Evolutionary conservation across 2,113 vertebrate species (phyloP).

Genomic region (Taurulus bubalis): DNA sequence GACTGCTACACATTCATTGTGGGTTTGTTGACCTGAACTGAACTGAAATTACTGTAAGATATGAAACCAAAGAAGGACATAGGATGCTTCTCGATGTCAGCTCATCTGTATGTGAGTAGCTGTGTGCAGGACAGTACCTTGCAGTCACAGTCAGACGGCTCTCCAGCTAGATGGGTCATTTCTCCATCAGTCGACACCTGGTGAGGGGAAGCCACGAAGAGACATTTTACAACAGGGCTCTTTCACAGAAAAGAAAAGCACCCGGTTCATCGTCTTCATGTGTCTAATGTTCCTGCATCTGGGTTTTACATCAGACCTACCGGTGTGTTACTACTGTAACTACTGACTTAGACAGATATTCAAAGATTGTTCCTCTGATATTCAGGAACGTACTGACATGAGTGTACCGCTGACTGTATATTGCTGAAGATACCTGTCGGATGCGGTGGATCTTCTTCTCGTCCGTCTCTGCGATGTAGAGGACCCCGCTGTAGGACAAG

Average conservation of each 20-base stretch:
- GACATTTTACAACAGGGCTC: not conserved
- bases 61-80: not conserved
- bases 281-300: not conserved
- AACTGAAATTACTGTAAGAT: not conserved
- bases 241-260: not conserved
- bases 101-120: not conserved
- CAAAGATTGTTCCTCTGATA: not conserved
- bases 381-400: not conserved
- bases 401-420: not conserved
- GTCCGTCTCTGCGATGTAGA: slow-evolving; percentile 96
- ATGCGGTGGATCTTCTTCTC: slow-evolving; percentile 98
- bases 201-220: not conserved
- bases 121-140: slow-evolving; percentile 77
- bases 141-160: slow-evolving; percentile 95
- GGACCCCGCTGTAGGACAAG: slow-evolving; percentile 94
- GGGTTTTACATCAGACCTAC: not conserved
- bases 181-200: slow-evolving; percentile 96
- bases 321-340: not conserved
- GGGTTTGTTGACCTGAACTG: not conserved
- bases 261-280: not conserved
- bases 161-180: slow-evolving; percentile 94
- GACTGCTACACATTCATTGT: not conserved
- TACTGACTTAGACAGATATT: not conserved
- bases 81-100: not conserved
- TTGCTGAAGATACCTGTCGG: slow-evolving; percentile 84